A percentile compares a stretch with the other conserved stretches of the same genome.
Conservation (phyloP, 2,797 vertebrate genomes). For the Hippopotamyrus pictus region DNA sequence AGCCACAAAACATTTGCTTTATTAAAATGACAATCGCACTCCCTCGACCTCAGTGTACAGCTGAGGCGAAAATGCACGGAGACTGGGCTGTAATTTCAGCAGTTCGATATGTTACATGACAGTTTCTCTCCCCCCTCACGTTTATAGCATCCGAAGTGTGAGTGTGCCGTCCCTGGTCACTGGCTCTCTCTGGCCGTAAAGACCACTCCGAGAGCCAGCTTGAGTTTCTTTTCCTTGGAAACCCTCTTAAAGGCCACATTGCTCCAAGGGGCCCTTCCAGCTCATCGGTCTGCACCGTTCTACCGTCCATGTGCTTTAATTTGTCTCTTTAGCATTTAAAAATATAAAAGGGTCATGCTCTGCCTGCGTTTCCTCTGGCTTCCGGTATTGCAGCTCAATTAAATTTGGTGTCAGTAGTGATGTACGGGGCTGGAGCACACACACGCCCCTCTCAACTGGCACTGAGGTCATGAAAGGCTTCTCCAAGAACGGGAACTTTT, state of each 20-base stretch:
- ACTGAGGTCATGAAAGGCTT: not conserved
- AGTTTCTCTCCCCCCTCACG: not conserved
- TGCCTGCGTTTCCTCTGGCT: not conserved
- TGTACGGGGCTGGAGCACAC: not conserved
- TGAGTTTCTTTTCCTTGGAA: constrained; percentile 14
- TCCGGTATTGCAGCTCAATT: not conserved
- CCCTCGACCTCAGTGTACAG: not conserved
- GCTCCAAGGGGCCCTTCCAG: not conserved
- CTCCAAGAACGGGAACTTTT: constrained; percentile 4
- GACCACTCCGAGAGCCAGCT: not conserved
- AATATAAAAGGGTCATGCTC: not conserved
- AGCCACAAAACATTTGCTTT: constrained; percentile 27
- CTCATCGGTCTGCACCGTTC: not conserved
- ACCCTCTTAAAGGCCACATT: not conserved
- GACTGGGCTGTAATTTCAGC: constrained; percentile 7
- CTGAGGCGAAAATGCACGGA: not conserved
- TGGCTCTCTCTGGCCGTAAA: not conserved
- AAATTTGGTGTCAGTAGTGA: not conserved
- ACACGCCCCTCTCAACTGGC: not conserved
- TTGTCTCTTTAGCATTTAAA: constrained; percentile 1
- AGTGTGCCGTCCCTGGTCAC: not conserved
- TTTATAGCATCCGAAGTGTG: not conserved
- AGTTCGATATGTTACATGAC: not conserved
- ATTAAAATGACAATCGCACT: not conserved
- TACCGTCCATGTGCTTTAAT: not conserved